A percentile compares a stretch with the other conserved stretches of the same genome.
These are phyloP conservation scores for Pyrochroa serraticornis DNA, from an alignment of 2,888 invertebrate species.

Conservation along the genomic window DNA sequence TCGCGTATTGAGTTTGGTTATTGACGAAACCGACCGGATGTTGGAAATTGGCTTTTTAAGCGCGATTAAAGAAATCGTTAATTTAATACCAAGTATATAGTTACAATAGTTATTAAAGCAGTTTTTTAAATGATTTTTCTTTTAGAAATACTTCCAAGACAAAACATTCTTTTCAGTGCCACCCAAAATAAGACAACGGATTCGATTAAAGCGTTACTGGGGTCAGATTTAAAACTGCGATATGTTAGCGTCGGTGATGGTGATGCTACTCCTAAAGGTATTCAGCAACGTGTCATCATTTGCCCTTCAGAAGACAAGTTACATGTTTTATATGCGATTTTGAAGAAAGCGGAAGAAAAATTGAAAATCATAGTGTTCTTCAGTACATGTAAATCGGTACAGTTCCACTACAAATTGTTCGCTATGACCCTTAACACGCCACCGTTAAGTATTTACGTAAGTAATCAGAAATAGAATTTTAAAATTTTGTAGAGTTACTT, in stretches of 20 bases:
- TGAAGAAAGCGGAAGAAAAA: neutral
- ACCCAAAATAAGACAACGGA: constrained; percentile 91
- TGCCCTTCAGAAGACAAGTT: constrained; percentile 1
- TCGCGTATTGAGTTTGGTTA: constrained; percentile 93
- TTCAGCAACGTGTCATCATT: neutral
- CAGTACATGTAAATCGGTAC: constrained; percentile 23
- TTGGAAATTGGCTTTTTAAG: constrained; percentile 97
- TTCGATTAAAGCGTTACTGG: constrained; percentile 76
- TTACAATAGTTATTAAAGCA: neutral
- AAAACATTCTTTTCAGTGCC: constrained; percentile 78
- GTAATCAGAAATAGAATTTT: too few relatives aligned
- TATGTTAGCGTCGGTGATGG: neutral
- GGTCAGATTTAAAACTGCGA: constrained; percentile 84
- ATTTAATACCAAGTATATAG: constrained; percentile 86
- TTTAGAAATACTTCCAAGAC: constrained; percentile 1
- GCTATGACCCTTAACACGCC: neutral
- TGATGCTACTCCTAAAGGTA: neutral
- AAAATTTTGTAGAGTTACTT: neutral
- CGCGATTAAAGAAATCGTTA: constrained; percentile 93
- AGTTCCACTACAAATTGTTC: constrained; percentile 3
- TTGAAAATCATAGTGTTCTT: constrained; percentile 18
- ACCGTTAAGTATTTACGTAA: too few relatives aligned
- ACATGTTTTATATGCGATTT: neutral
- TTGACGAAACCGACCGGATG: constrained; percentile 97
- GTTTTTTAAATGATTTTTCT: constrained; percentile 1